Conservation (phyloP, 2,888 invertebrate genomes). For the Colletes collaris region DNA sequence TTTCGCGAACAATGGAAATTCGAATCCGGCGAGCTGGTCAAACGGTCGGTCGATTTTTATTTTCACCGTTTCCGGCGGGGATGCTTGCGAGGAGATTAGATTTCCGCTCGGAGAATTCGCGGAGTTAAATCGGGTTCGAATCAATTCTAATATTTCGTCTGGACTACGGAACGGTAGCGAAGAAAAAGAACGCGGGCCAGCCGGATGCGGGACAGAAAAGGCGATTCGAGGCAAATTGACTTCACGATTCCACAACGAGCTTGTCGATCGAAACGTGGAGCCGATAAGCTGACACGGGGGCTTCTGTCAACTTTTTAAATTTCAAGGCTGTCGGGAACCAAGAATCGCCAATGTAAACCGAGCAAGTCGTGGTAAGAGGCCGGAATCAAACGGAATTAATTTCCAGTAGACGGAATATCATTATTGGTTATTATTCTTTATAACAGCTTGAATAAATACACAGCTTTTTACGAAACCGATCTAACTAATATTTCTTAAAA, state of each 20-base stretch:
- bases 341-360: neutral
- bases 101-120: slow-evolving; percentile 18
- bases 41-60: slow-evolving; percentile 52
- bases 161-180: neutral
- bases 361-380: neutral
- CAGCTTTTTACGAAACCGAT: too few species aligned
- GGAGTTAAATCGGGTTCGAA: slow-evolving; percentile 4
- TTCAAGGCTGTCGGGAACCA: neutral
- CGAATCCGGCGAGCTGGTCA: slow-evolving; percentile 39
- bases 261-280: neutral
- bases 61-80: slow-evolving; percentile 12
- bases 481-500: too few species aligned
- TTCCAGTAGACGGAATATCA: too few species aligned
- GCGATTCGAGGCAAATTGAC: slow-evolving; percentile 13
- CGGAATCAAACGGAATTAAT: neutral
- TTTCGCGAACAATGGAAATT: slow-evolving; percentile 57
- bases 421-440: too few species aligned
- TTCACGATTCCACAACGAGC: slow-evolving; percentile 14
- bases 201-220: slow-evolving; percentile 11
- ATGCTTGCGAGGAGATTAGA: slow-evolving; percentile 27
- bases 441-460: too few species aligned
- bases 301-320: slow-evolving; percentile 9
- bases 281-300: slow-evolving; percentile 11
- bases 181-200: neutral
- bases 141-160: slow-evolving; percentile 29